Conservation (phyloP, 2,888 invertebrate species). For the Oegoconia quadripuncta region DNA sequence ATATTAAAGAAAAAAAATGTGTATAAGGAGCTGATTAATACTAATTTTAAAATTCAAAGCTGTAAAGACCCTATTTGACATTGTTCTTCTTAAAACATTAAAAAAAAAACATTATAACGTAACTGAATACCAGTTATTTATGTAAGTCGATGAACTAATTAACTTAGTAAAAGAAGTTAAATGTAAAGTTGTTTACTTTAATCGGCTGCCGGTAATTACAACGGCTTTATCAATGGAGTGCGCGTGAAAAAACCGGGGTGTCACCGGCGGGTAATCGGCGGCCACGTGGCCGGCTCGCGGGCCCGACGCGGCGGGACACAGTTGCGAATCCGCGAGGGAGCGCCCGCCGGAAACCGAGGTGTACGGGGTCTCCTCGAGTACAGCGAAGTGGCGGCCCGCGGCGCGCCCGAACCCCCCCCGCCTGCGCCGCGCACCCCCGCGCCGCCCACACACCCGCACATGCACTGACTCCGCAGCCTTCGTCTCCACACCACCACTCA, state of each 20-base stretch:
- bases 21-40: no score
- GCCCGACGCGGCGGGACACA: slow-evolving; percentile 37
- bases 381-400: slow-evolving; percentile 76
- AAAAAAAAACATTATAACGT: no score
- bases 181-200: slow-evolving; percentile 36
- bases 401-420: slow-evolving; percentile 51
- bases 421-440: slow-evolving; percentile 38
- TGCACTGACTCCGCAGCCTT: slow-evolving; percentile 69
- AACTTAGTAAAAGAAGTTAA: no score
- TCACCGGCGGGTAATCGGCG: slow-evolving; percentile 36
- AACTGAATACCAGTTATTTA: no score
- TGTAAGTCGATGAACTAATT: no score
- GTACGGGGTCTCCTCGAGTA: slow-evolving; percentile 76
- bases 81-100: no score
- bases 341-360: slow-evolving; percentile 76
- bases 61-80: no score
- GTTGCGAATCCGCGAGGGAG: slow-evolving; percentile 70
- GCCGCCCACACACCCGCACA: slow-evolving; percentile 50
- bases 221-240: slow-evolving; percentile 56
- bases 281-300: slow-evolving; percentile 69
- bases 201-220: slow-evolving; percentile 51
- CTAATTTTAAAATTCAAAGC: no score
- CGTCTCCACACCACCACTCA: slow-evolving; percentile 73
- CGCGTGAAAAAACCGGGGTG: slow-evolving; percentile 50
- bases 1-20: no score